Evolutionary conservation across 2,797 vertebrate genomes (phyloP), one percentile per base, ranked within the genome.

Genomic region (Lophius americanus): DNA sequence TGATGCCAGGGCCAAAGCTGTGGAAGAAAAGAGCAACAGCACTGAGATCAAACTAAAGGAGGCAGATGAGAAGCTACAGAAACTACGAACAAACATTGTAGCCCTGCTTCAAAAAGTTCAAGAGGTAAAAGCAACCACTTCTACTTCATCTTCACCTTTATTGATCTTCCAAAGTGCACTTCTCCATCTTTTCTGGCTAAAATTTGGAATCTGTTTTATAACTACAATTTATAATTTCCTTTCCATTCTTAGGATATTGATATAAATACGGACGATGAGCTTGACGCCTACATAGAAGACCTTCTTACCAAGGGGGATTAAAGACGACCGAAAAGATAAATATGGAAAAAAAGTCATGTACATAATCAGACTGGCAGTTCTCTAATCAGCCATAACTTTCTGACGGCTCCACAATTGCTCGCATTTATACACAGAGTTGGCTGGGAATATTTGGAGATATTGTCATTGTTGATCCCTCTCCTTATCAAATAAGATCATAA

Each of bases 221-320:
- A 41, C 37, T 39, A 7, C 6, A 0, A 7, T 39, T 38, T 4
- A 38, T 38, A 38, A 38, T 38, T 38, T 12, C 12, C 13, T 9
- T 60, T 60, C 5, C 43, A 37, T 37, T 92, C 94, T 70, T 63
- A 99, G 98, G 98, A 99, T 85, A 98, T 99, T 70, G 98, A 99
- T 89, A 98, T 99, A 86, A 99, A 97, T 88, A 98, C 97, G 49
- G 97, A 99, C 46, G 98, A 99, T 37, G 98, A 99, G 79, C 93
- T 99, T 76, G 97, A 99, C 53, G 97, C 98, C 9, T 99, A 99
- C 86, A 99, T 99, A 2, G 98, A 99, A 68, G 98, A 99, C 85
- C 91, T 99, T 80, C 97, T 99, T 66, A 97, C 97, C 47, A 98
- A 98, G 89, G 98, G 97, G 59, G 98, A 99, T 85, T 99, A 90